Percentiles rank a stretch among this genome's conserved stretches.
Conservation (phyloP, 2,113 vertebrate genomes). For the Thunnus thynnus region DNA sequence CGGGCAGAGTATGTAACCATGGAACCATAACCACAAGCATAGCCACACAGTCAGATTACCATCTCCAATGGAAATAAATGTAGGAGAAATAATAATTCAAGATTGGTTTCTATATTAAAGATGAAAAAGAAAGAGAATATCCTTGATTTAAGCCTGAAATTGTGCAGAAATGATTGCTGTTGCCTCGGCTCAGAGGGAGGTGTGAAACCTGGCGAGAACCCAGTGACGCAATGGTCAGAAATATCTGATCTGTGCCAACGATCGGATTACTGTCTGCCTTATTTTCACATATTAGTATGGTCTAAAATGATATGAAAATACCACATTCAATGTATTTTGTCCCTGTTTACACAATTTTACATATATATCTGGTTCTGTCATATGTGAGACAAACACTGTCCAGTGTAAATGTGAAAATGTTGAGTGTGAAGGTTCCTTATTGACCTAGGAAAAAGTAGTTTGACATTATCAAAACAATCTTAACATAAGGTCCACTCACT, state of each 20-base stretch:
- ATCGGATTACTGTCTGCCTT: background rate
- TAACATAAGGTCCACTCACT: too few species aligned
- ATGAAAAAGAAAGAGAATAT: background rate
- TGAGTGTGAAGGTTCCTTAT: background rate
- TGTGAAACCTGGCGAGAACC: constrained; percentile 14
- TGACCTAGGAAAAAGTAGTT: background rate
- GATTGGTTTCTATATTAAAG: background rate
- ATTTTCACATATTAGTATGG: background rate
- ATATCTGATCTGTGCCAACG: too few species aligned
- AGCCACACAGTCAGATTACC: background rate
- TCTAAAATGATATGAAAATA: background rate
- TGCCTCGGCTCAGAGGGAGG: constrained; percentile 1
- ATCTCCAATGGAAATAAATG: too few species aligned
- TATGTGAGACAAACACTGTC: too few species aligned
- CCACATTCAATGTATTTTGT: background rate
- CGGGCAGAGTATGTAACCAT: too few species aligned
- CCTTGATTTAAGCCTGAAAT: background rate
- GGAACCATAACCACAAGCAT: too few species aligned
- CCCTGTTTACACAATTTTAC: too few species aligned
- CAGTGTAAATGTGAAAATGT: background rate
- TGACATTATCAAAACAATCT: too few species aligned
- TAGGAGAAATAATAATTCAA: background rate
- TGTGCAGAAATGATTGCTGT: background rate
- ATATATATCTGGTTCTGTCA: too few species aligned
- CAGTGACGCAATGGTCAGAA: background rate